These are phyloP conservation scores for Trichomalopsis sarcophagae DNA, from an alignment of 1,140 invertebrate species.

Conservation along the genomic window DNA sequence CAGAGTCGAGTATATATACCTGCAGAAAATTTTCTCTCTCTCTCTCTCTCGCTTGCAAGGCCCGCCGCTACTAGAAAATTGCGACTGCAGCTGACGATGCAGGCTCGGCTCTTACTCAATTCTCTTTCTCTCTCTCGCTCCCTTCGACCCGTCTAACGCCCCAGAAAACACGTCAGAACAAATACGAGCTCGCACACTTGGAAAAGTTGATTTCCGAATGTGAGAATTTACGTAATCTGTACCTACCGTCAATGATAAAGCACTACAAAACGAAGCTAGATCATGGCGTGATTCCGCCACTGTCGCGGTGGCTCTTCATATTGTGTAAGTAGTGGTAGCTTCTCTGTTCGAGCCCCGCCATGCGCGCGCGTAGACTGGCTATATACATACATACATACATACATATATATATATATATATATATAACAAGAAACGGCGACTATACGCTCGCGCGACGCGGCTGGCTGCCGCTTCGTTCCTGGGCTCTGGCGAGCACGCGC, in stretches of 20 bases:
- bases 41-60: background rate
- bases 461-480: conserved; percentile 19
- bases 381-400: background rate
- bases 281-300: conserved; percentile 19
- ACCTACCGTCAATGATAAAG: conserved; percentile 14
- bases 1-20: background rate
- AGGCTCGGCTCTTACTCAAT: background rate
- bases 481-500: background rate
- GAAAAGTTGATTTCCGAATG: background rate
- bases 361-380: conserved; percentile 21
- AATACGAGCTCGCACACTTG: background rate
- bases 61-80: background rate
- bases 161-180: background rate
- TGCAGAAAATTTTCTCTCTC: no score
- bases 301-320: conserved; percentile 12
- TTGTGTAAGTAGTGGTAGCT: background rate
- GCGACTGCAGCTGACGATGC: background rate
- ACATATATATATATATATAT: conserved; percentile 3
- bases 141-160: background rate
- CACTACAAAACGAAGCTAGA: background rate
- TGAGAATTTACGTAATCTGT: background rate
- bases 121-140: background rate
- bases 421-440: conserved; percentile 8
- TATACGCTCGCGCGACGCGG: background rate
- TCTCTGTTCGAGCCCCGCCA: background rate